phyloP scores from a whole-genome alignment of 2,888 invertebrate genomes.

The Clusia tigrina region DNA sequence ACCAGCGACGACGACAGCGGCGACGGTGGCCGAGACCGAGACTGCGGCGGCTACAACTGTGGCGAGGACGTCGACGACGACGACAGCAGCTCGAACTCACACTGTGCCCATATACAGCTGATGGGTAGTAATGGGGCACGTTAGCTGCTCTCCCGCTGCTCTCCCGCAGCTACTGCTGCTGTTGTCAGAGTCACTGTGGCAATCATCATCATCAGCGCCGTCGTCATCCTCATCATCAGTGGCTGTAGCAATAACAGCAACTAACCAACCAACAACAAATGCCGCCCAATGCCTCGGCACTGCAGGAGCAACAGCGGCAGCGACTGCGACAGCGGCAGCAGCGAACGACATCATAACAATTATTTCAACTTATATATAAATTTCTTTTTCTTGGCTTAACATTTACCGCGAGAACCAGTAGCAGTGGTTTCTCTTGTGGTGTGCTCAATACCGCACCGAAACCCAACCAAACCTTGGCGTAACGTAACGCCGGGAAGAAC shows the following conservation, averaged over 20 bases:
- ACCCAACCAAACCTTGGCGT: constrained; percentile 23
- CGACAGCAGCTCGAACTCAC: not conserved
- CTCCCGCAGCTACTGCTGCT: constrained; percentile 9
- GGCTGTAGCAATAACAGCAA: not conserved
- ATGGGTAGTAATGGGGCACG: not conserved
- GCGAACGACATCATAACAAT: constrained; percentile 37
- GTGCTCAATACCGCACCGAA: constrained; percentile 46
- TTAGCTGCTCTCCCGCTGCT: constrained; percentile 1
- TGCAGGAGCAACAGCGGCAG: constrained; percentile 16
- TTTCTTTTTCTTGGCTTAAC: constrained; percentile 58
- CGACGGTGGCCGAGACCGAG: too few species aligned
- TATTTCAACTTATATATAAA: constrained; percentile 37
- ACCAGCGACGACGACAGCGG: constrained; percentile 46
- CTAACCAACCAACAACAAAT: constrained; percentile 16
- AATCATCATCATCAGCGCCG: constrained; percentile 2
- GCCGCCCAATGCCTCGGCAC: constrained; percentile 18
- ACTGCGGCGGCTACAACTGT: too few species aligned
- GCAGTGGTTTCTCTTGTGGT: constrained; percentile 64
- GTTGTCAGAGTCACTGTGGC: constrained; percentile 18
- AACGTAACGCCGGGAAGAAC: constrained; percentile 27
- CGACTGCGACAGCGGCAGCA: constrained; percentile 36
- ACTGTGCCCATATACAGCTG: constrained; percentile 14
- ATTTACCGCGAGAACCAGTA: constrained; percentile 65
- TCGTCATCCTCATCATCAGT: constrained; percentile 22
- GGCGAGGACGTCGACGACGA: constrained; percentile 7